Percentiles rank a stretch among this genome's conserved stretches.
These are phyloP conservation scores for Lagodon rhomboides DNA, from an alignment of 2,797 vertebrate genomes.

Conservation along the genomic window DNA sequence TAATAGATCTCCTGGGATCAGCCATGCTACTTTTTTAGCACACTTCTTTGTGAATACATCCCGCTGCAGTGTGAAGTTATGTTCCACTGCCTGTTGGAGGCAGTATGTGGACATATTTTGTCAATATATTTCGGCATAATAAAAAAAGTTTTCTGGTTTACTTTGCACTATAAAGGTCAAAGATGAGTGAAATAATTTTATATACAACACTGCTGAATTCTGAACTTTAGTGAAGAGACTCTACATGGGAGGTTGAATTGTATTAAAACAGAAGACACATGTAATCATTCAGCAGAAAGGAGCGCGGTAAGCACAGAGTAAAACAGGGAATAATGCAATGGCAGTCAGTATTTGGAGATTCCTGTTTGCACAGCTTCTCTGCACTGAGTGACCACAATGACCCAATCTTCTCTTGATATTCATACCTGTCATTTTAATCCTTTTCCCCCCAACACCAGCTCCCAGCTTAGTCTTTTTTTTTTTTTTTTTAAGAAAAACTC, in stretches of 20 bases:
- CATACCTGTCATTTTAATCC: conserved; percentile 66
- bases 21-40: not conserved
- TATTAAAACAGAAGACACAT: not conserved
- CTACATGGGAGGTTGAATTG: not conserved
- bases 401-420: conserved; percentile 45
- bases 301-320: not conserved
- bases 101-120: not conserved
- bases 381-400: conserved; percentile 29
- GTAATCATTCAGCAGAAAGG: not conserved
- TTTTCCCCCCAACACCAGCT: conserved; percentile 13
- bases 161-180: not conserved
- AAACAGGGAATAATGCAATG: conserved; percentile 14
- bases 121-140: not conserved
- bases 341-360: conserved; percentile 35
- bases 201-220: not conserved
- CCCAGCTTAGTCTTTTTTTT: conserved; percentile 28
- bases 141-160: not conserved
- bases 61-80: not conserved
- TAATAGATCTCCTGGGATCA: conserved; percentile 21
- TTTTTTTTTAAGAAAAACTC: conserved; percentile 27
- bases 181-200: not conserved
- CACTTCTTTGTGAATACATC: not conserved
- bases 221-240: not conserved
- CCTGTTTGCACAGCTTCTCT: conserved; percentile 23
- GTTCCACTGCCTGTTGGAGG: not conserved